These are phyloP conservation scores for Taurulus bubalis DNA, from an alignment of 2,113 vertebrate genomes.

Conservation along the genomic window DNA sequence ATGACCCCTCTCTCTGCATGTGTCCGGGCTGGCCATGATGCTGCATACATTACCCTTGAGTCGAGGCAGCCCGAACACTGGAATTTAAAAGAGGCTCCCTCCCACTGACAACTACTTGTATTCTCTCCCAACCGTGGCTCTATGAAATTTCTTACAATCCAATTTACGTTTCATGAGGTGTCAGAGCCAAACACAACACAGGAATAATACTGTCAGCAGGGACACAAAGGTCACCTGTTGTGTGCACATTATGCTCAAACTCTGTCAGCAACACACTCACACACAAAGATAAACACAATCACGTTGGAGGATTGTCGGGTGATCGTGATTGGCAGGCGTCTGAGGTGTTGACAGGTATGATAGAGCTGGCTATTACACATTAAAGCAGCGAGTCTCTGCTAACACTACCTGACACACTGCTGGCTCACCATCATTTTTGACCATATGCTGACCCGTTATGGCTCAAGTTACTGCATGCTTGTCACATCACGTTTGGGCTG, in stretches of 20 bases:
- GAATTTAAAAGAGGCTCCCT: slow-evolving; percentile 72
- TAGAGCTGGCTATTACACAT: slow-evolving; percentile 37
- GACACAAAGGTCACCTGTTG: slow-evolving; percentile 61
- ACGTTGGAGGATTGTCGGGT: slow-evolving; percentile 9
- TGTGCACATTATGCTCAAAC: slow-evolving; percentile 33
- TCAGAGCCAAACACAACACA: slow-evolving; percentile 59
- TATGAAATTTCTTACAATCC: slow-evolving; percentile 70
- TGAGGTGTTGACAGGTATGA: slow-evolving; percentile 54
- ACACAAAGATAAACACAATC: slow-evolving; percentile 33
- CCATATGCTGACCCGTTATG: slow-evolving; percentile 59
- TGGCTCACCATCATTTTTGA: slow-evolving; percentile 51
- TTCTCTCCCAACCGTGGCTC: slow-evolving; percentile 44
- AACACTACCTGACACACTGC: slow-evolving; percentile 53
- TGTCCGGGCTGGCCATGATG: slow-evolving; percentile 75
- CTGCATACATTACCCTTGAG: slow-evolving; percentile 83
- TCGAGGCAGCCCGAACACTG: slow-evolving; percentile 61
- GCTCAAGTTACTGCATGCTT: slow-evolving; percentile 61
- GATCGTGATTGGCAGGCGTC: slow-evolving; percentile 64
- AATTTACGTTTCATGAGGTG: slow-evolving; percentile 73
- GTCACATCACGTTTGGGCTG: slow-evolving; percentile 64
- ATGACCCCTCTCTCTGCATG: slow-evolving; percentile 77
- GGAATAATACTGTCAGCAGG: slow-evolving; percentile 63
- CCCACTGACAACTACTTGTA: slow-evolving; percentile 56
- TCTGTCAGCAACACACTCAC: slow-evolving; percentile 14
- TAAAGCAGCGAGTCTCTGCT: slow-evolving; percentile 33